These are phyloP conservation scores for Emydura subglobosa DNA, from an alignment of 2,113 vertebrate species.

Conservation along the genomic window DNA sequence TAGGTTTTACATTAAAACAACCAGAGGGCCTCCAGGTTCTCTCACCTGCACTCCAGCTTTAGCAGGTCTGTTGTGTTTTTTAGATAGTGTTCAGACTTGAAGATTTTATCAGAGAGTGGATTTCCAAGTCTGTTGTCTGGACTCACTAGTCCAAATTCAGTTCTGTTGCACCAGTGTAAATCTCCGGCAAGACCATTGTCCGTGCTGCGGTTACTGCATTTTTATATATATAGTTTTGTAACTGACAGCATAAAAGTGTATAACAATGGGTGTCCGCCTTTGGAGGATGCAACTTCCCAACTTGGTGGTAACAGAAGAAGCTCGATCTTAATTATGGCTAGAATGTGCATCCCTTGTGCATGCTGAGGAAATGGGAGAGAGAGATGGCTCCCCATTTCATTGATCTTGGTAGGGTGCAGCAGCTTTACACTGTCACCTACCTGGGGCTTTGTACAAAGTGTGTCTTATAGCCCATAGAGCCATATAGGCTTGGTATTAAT, in stretches of 20 bases:
- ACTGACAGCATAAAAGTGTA: too few species aligned
- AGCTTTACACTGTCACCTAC: too few species aligned
- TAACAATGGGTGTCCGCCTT: too few species aligned
- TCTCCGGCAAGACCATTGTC: background rate
- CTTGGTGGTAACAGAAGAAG: background rate
- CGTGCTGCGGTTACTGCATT: too few species aligned
- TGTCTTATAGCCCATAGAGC: background rate
- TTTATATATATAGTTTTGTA: too few species aligned
- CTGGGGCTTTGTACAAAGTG: background rate
- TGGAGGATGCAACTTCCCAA: background rate
- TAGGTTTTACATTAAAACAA: slow-evolving; percentile 31
- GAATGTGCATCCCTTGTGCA: too few species aligned
- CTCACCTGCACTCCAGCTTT: background rate
- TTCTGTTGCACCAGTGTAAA: background rate
- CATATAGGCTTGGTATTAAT: background rate
- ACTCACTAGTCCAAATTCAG: background rate
- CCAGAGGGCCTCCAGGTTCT: background rate
- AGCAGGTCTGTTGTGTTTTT: background rate
- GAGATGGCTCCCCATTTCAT: too few species aligned
- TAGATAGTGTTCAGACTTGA: background rate
- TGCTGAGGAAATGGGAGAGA: too few species aligned
- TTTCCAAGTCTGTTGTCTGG: too few species aligned
- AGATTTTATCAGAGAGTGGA: background rate
- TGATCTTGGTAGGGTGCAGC: background rate
- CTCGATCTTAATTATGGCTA: too few species aligned